Percentiles rank a stretch among this genome's conserved stretches.
phyloP scores from a whole-genome alignment of 2,797 vertebrate genomes.

The Hypotaenidia philippensis region DNA sequence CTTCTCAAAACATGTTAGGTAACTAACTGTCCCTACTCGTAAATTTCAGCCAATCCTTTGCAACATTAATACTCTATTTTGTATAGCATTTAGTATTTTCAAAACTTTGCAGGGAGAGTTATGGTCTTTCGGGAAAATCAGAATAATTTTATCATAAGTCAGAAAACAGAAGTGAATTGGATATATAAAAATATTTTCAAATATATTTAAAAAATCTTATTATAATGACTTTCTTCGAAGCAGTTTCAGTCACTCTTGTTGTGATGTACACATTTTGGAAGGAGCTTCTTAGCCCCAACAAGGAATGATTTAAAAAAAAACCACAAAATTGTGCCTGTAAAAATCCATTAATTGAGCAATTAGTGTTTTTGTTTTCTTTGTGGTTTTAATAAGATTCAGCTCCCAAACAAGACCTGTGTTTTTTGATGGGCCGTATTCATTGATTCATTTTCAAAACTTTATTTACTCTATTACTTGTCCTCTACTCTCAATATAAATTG shows the following conservation, averaged over 20 bases:
- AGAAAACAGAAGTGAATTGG: background rate
- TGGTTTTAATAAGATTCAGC: background rate
- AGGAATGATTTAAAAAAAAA: background rate
- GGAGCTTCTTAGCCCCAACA: background rate
- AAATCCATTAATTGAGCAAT: background rate
- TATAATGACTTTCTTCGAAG: background rate
- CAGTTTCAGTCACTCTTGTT: background rate
- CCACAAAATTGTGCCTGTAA: background rate
- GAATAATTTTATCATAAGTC: background rate
- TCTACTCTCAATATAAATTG: background rate
- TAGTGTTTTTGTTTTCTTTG: background rate
- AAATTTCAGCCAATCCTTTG: conserved; percentile 3
- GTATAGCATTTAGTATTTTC: background rate
- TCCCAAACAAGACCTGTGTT: background rate
- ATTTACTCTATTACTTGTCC: background rate
- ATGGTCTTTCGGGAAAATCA: background rate
- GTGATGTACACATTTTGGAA: background rate
- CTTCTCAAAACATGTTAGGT: background rate
- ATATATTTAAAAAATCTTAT: background rate
- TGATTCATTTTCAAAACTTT: background rate
- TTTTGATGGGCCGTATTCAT: background rate
- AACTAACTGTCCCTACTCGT: background rate
- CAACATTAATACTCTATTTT: background rate
- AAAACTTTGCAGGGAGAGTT: background rate
- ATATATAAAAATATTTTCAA: background rate